Base-by-base conservation (phyloP, 2,113 vertebrate genomes). In the Haemorhous mexicanus region DNA sequence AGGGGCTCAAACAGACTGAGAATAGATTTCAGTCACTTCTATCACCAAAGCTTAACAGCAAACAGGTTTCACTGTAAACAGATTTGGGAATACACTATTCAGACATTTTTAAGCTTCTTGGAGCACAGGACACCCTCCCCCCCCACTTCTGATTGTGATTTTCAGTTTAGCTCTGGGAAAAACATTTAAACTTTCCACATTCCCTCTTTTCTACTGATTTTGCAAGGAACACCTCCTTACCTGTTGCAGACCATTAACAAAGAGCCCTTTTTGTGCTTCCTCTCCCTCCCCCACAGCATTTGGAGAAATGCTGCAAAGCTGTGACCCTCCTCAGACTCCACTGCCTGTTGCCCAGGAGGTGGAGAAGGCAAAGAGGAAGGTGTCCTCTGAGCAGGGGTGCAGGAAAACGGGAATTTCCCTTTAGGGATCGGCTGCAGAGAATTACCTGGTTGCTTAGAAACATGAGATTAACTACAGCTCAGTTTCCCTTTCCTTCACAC, bases 401-500 rank as follows among this genome's bases (percentile, higher is more conserved):
- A 90, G 53, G n/a, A 86, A 89, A 89, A 78, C 66, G 87, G 88
- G 90, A 96, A 92, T 90, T 95, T 84, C 88, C 86, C 90, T 92
- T 68, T 55, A 89, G 94, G 61, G 58, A 92, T 30, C 4, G 9
- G 73, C 88, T 84, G 66, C 73, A 95, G 76, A 84, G 88, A 94
- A 96, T 90, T 96, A 96, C 96, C 93, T 96, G 90, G 95, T 96
- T 96, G 96, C 95, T 93, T 96, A 92, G 96, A 95, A 92, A 97
- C 96, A 16, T 10, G 47, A 90, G 76, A 95, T 93, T 96, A 96
- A 87, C 90, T 55, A 35, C 58, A 82, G 93, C 73, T 95, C 94
- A 78, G 44, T 93, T 95, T 90, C 90, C 68, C 80, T 62, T 94
- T 93, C 76, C 68, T 96, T 67, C 22, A 27, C 66, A 85, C 28